Conservation (phyloP, 2,113 vertebrate species). For the Grammomys surdaster region DNA sequence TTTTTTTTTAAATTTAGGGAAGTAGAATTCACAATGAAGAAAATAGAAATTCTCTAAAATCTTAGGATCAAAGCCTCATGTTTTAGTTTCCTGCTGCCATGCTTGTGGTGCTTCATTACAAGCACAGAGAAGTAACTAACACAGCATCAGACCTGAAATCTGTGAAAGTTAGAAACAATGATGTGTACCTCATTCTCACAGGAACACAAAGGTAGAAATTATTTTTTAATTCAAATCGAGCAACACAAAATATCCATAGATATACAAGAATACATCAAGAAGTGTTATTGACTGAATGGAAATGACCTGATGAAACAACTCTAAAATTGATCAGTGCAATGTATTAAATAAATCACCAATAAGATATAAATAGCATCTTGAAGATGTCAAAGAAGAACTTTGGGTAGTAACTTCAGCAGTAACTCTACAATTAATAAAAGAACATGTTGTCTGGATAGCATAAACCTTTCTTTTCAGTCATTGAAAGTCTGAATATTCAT, state of each 20-base stretch:
- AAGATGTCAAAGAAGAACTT: not conserved
- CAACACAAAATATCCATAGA: not conserved
- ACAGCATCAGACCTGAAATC: not conserved
- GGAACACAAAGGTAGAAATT: not conserved
- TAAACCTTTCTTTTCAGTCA: not conserved
- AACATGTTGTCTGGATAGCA: not conserved
- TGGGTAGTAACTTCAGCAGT: not conserved
- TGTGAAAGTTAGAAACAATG: not conserved
- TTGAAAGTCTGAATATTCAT: not conserved
- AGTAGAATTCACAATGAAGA: not conserved
- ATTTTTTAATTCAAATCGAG: not conserved
- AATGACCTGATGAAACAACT: not conserved
- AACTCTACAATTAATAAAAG: not conserved
- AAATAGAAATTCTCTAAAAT: constrained; percentile 24
- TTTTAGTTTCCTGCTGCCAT: too few species aligned
- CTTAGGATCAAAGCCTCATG: not conserved
- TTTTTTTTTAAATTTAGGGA: not conserved
- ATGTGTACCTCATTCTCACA: not conserved
- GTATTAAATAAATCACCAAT: not conserved
- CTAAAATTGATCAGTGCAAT: not conserved
- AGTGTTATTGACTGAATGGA: not conserved
- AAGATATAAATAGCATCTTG: not conserved
- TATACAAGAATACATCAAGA: not conserved
- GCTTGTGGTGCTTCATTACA: not conserved
- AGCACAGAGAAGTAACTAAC: too few species aligned